These are phyloP conservation scores for Erpetoichthys calabaricus DNA, from an alignment of 2,797 vertebrate species.

Conservation along the genomic window DNA sequence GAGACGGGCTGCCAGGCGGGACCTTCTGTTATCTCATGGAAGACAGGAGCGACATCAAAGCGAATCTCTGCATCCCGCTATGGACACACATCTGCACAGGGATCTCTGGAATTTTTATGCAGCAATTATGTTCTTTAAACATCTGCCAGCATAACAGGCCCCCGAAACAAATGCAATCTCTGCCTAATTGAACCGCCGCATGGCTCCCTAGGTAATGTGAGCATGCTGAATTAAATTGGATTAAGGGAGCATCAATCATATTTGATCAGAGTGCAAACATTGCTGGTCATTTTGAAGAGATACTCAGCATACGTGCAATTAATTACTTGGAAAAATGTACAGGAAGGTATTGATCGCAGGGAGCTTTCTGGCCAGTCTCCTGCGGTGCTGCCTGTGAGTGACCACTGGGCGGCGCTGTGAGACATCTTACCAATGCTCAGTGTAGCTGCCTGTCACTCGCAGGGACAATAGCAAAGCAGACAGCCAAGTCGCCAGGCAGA, in stretches of 20 bases:
- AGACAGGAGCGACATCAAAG: no score
- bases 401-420: constrained; percentile 79
- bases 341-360: constrained; percentile 33
- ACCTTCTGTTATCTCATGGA: no score
- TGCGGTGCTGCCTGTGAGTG: constrained; percentile 4
- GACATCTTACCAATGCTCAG: constrained; percentile 44
- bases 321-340: constrained; percentile 53
- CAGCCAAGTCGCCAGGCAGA: no score
- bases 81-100: no score
- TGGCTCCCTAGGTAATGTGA: constrained; percentile 84
- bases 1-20: no score
- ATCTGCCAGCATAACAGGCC: constrained; percentile 79
- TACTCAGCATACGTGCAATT: constrained; percentile 41
- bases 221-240: constrained; percentile 81
- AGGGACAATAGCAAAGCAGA: no score
- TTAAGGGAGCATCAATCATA: constrained; percentile 87
- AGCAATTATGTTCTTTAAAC: constrained; percentile 74
- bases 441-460: neutral
- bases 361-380: neutral
- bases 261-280: constrained; percentile 82
- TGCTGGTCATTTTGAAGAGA: constrained; percentile 33
- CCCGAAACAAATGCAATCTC: constrained; percentile 85
- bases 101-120: constrained; percentile 39
- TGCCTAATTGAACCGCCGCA: constrained; percentile 90
- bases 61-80: no score